Conservation (phyloP, 92 coral and sea anemone genomes). For the Desmophyllum pertusum region DNA sequence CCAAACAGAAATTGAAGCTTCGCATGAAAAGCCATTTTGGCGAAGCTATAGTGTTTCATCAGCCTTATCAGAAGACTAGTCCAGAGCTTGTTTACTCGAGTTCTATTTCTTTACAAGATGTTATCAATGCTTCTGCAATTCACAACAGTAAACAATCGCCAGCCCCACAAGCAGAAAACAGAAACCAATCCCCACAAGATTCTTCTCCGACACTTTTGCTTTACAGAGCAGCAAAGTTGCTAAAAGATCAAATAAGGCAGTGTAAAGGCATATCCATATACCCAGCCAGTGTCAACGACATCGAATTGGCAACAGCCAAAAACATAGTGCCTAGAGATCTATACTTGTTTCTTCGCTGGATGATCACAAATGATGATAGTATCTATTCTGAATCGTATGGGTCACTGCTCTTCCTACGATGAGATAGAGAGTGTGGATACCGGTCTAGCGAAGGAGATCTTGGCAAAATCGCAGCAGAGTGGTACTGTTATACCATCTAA, state of each 20-base stretch:
- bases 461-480: constrained; percentile 18
- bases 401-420: constrained; percentile 54
- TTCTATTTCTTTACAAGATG: too few relatives aligned
- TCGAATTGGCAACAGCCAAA: constrained; percentile 30
- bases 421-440: constrained; percentile 29
- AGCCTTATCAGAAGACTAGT: too few relatives aligned
- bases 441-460: constrained; percentile 27
- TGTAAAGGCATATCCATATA: constrained; percentile 43
- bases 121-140: too few relatives aligned
- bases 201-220: constrained; percentile 13
- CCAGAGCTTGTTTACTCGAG: too few relatives aligned
- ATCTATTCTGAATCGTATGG: constrained; percentile 47
- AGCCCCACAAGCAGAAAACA: constrained; percentile 2
- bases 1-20: constrained; percentile 30
- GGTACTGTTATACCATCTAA: constrained; percentile 46
- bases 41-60: constrained; percentile 37
- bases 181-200: constrained; percentile 5
- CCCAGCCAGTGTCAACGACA: constrained; percentile 33
- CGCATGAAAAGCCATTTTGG: constrained; percentile 34
- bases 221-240: constrained; percentile 43
- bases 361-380: constrained; percentile 47
- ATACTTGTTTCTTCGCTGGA: constrained; percentile 50
- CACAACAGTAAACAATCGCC: too few relatives aligned
- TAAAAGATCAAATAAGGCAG: constrained; percentile 40
- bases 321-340: constrained; percentile 36